Evolutionary conservation across 1,140 invertebrate genomes (phyloP).

Genomic region (Megalopta genalis): DNA sequence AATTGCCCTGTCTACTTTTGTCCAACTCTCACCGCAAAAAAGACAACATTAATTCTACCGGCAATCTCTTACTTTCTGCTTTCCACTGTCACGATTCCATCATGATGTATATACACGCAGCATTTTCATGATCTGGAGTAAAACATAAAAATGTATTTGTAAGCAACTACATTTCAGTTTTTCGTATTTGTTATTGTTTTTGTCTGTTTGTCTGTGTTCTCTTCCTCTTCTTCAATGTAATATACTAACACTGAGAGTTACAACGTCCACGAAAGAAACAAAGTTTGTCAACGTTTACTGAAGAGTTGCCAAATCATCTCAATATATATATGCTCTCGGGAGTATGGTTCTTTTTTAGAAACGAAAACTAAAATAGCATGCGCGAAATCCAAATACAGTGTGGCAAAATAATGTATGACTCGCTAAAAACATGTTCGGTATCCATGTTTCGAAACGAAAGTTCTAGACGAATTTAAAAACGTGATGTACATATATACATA

Average conservation of each 20-base stretch:
- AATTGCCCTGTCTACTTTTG: slow-evolving; percentile 36
- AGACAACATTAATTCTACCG: neutral
- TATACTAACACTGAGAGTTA: slow-evolving; percentile 41
- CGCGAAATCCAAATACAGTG: slow-evolving; percentile 61
- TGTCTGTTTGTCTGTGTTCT: neutral
- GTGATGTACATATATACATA: neutral
- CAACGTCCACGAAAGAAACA: slow-evolving; percentile 41
- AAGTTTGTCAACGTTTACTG: slow-evolving; percentile 37
- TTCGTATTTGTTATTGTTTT: neutral
- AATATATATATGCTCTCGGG: slow-evolving; percentile 31
- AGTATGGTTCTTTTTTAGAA: slow-evolving; percentile 48
- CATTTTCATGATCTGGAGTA: slow-evolving; percentile 45
- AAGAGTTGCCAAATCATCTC: slow-evolving; percentile 37
- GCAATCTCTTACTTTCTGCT: slow-evolving; percentile 31
- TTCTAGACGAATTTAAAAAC: neutral
- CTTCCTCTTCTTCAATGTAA: slow-evolving; percentile 9
- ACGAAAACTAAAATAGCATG: slow-evolving; percentile 43
- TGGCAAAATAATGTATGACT: slow-evolving; percentile 59
- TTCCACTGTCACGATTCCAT: slow-evolving; percentile 22
- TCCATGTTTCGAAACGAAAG: slow-evolving; percentile 11
- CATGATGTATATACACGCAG: slow-evolving; percentile 28
- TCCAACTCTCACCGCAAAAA: slow-evolving; percentile 26
- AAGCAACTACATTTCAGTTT: slow-evolving; percentile 37
- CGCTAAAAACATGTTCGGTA: neutral
- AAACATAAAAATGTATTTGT: slow-evolving; percentile 47